phyloP scores from a whole-genome alignment of 2,888 invertebrate species.

The Nematopogon swammerdamellus region DNA sequence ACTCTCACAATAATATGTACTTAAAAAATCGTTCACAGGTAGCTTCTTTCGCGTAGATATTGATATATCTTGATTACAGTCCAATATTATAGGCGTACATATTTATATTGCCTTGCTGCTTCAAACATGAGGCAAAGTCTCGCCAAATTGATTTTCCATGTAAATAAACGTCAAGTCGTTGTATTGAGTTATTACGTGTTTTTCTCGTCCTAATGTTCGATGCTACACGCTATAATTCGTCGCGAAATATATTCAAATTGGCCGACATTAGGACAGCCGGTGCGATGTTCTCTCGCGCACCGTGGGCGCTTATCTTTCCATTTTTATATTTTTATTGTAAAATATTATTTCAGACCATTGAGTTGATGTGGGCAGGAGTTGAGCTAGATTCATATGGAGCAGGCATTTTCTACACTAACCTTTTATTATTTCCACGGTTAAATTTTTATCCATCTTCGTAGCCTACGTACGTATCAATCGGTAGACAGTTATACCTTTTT shows the following conservation, averaged over 20 bases:
- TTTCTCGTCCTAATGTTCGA: constrained; percentile 2
- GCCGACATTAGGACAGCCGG: constrained; percentile 1
- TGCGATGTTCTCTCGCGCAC: not conserved
- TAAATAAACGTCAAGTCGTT: constrained; percentile 5
- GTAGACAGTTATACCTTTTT: no score
- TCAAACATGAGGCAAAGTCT: not conserved
- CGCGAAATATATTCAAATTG: constrained; percentile 7
- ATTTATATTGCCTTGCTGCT: not conserved
- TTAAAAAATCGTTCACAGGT: no score
- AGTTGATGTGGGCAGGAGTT: no score
- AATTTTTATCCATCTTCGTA: no score
- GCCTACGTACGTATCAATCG: no score
- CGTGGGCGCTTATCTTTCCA: not conserved
- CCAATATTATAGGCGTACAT: no score
- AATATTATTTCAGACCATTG: not conserved
- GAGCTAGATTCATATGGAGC: no score
- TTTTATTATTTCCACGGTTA: no score
- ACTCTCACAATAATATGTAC: no score
- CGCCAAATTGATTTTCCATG: constrained; percentile 5
- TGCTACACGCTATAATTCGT: constrained; percentile 4
- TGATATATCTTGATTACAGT: no score
- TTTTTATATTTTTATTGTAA: not conserved
- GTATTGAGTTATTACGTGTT: constrained; percentile 6
- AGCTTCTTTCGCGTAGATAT: no score
- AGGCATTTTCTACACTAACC: no score